Conservation (phyloP, 2,797 vertebrate genomes). For the Huso huso region DNA sequence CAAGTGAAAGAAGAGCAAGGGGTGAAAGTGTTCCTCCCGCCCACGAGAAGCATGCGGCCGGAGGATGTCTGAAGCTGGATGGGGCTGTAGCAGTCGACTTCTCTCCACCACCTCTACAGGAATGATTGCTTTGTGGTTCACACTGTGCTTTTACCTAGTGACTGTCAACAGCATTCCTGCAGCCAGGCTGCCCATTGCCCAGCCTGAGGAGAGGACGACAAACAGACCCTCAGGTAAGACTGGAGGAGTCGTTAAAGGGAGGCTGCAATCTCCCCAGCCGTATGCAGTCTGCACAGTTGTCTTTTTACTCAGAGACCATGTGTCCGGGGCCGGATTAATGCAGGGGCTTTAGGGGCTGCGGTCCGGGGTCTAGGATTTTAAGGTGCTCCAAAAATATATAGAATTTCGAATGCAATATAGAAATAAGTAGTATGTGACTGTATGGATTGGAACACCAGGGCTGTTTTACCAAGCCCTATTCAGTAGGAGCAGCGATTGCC, state of each 20-base stretch:
- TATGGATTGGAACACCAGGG: too few species aligned
- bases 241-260: neutral
- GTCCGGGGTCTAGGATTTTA: too few species aligned
- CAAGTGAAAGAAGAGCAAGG: slow-evolving; percentile 14
- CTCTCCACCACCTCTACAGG: slow-evolving; percentile 44
- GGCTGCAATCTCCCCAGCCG: too few species aligned
- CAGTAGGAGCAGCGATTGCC: too few species aligned
- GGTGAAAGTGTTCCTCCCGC: slow-evolving; percentile 26
- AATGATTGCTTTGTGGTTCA: slow-evolving; percentile 60
- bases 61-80: slow-evolving; percentile 52
- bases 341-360: too few species aligned
- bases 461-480: too few species aligned
- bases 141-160: slow-evolving; percentile 55
- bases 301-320: too few species aligned
- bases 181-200: slow-evolving; percentile 31
- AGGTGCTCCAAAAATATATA: too few species aligned
- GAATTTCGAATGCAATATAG: too few species aligned
- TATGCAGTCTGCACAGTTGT: too few species aligned
- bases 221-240: slow-evolving; percentile 53
- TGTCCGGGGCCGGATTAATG: too few species aligned
- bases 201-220: slow-evolving; percentile 31
- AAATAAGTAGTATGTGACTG: too few species aligned
- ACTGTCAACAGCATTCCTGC: slow-evolving; percentile 37
- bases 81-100: slow-evolving; percentile 41
- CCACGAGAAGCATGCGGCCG: slow-evolving; percentile 46